phyloP scores from a whole-genome alignment of 1,140 invertebrate genomes.

The Saccostrea echinata region DNA sequence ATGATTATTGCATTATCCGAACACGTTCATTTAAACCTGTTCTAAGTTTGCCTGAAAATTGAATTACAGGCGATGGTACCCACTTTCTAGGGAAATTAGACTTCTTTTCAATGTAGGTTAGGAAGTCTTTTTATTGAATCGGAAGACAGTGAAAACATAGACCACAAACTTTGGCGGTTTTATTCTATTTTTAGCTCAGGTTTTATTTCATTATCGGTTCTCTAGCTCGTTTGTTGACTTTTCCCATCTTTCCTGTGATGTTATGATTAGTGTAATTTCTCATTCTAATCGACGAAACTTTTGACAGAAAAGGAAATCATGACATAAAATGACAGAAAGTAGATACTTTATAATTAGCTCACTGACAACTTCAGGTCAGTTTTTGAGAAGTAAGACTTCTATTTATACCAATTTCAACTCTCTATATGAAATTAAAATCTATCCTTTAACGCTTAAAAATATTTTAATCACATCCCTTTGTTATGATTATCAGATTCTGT shows the following conservation, averaged over 20 bases:
- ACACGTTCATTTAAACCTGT: background rate
- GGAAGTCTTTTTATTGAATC: background rate
- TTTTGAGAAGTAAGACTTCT: background rate
- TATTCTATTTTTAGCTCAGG: background rate
- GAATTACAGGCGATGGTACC: background rate
- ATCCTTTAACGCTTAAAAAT: too few relatives aligned
- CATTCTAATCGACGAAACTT: background rate
- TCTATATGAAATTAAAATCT: too few relatives aligned
- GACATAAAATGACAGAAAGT: background rate
- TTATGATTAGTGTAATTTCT: background rate
- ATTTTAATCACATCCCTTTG: too few relatives aligned
- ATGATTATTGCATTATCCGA: background rate
- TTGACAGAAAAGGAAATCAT: background rate
- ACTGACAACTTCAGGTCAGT: background rate
- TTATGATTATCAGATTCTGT: too few relatives aligned
- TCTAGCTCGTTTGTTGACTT: background rate
- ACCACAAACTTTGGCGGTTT: background rate
- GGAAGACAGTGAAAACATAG: background rate
- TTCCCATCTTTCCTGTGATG: background rate
- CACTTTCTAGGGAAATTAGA: background rate
- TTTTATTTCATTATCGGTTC: background rate
- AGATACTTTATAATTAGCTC: background rate
- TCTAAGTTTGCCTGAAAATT: background rate
- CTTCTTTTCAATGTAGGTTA: background rate
- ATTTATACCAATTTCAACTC: background rate